Evolutionary conservation across 2,797 vertebrate genomes (phyloP).

Genomic region (Pelobates cultripes): DNA sequence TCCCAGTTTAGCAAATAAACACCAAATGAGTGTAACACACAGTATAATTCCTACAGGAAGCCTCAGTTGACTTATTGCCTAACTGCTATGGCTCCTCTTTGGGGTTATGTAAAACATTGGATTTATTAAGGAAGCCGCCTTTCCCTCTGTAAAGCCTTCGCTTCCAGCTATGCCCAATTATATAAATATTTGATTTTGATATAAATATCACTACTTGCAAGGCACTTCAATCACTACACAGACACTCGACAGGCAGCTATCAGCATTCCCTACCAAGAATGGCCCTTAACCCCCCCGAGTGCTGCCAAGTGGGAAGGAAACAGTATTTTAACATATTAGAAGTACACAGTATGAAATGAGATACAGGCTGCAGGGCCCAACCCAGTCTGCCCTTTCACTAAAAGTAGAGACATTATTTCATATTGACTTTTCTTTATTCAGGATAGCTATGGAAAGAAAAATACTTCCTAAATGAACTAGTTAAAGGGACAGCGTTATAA

Average conservation of each 20-base stretch:
- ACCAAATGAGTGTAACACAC: too few species aligned
- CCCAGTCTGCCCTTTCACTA: neutral
- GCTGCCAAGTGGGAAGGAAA: neutral
- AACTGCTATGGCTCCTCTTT: too few species aligned
- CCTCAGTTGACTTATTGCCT: too few species aligned
- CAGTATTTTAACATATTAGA: neutral
- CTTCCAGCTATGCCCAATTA: neutral
- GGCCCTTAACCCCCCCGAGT: neutral
- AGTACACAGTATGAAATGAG: neutral
- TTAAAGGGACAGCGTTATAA: neutral
- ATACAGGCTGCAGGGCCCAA: neutral
- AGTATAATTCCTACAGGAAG: too few species aligned
- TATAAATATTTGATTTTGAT: neutral
- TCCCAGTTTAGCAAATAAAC: too few species aligned
- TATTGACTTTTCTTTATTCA: neutral
- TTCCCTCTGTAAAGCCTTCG: neutral
- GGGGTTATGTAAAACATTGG: too few species aligned
- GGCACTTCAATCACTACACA: neutral
- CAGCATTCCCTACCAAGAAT: neutral
- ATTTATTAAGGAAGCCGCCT: neutral
- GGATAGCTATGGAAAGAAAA: neutral
- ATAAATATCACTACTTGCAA: neutral
- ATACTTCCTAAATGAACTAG: neutral
- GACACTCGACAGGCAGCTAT: neutral
- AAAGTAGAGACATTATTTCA: neutral